Conservation (phyloP, 1,140 invertebrate genomes). For the Portunus trituberculatus region DNA sequence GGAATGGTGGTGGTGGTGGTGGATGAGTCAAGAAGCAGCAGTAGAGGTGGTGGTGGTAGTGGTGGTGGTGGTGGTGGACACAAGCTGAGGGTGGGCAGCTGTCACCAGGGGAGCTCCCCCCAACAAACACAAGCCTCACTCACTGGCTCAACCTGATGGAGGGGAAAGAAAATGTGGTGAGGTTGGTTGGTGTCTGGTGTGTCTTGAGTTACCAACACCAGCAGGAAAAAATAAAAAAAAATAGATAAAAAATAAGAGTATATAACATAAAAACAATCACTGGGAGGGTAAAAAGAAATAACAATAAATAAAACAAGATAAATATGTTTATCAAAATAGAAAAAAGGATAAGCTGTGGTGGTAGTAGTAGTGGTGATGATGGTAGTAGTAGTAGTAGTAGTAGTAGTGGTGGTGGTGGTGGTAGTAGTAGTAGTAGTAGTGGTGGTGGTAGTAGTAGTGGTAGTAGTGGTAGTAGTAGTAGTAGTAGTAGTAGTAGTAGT, state of each 20-base stretch:
- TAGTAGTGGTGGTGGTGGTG: neutral
- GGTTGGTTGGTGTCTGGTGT: too few species aligned
- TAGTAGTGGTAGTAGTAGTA: neutral
- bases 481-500: conserved; percentile 16
- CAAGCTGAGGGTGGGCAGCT: neutral
- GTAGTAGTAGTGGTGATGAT: neutral
- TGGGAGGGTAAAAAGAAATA: too few species aligned
- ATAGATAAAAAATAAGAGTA: too few species aligned
- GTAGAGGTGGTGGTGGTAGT: neutral
- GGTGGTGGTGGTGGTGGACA: conserved; percentile 9
- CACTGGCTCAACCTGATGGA: conserved; percentile 37
- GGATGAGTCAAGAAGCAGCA: neutral
- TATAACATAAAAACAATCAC: too few species aligned
- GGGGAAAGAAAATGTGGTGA: neutral
- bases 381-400: neutral
- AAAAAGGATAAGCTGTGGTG: neutral
- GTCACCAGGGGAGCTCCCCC: conserved; percentile 65
- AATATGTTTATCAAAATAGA: too few species aligned
- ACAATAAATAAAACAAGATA: too few species aligned
- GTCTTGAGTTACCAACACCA: neutral
- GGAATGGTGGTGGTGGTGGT: conserved; percentile 8
- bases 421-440: neutral
- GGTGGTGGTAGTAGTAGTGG: neutral
- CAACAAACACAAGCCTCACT: conserved; percentile 53
- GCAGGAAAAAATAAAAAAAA: too few species aligned